Conservation (phyloP, 2,888 invertebrate genomes). For the Agrilus cyanescens region DNA sequence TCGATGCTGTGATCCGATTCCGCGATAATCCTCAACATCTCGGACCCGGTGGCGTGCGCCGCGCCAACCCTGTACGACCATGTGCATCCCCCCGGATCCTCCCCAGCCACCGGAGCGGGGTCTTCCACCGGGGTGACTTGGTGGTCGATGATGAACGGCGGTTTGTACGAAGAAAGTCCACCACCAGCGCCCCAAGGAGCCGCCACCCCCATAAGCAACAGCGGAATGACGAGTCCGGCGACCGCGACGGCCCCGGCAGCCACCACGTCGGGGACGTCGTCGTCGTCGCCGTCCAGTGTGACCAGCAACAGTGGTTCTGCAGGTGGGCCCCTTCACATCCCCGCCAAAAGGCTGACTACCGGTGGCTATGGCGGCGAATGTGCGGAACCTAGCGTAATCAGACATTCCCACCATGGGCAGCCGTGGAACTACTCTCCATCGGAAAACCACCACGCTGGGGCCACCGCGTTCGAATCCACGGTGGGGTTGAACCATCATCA, state of each 20-base stretch:
- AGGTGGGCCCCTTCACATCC: conserved; percentile 76
- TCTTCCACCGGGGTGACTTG: conserved; percentile 75
- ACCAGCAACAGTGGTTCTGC: conserved; percentile 56
- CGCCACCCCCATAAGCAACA: conserved; percentile 42
- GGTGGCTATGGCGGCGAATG: conserved; percentile 35
- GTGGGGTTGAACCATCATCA: conserved; percentile 52
- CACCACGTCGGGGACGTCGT: conserved; percentile 56
- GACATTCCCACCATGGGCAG: conserved; percentile 55
- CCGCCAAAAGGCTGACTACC: conserved; percentile 62
- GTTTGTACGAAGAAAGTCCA: conserved; percentile 61
- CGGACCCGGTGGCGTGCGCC: conserved; percentile 72
- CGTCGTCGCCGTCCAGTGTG: conserved; percentile 47
- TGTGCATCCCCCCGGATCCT: conserved; percentile 57
- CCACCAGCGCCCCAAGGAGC: conserved; percentile 43
- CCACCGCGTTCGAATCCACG: conserved; percentile 44
- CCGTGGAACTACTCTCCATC: conserved; percentile 66
- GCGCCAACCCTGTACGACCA: conserved; percentile 68
- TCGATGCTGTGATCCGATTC: conserved; percentile 31
- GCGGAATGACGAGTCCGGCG: conserved; percentile 38
- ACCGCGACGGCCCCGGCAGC: conserved; percentile 42
- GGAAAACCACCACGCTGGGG: conserved; percentile 39
- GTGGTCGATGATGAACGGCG: conserved; percentile 79
- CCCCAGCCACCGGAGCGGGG: conserved; percentile 72
- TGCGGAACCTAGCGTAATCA: conserved; percentile 59
- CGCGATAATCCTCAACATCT: conserved; percentile 48